Percentiles rank a stretch among this genome's conserved stretches.
These are phyloP conservation scores for Natrix natrix DNA, from an alignment of 2,797 vertebrate species.

Conservation along the genomic window DNA sequence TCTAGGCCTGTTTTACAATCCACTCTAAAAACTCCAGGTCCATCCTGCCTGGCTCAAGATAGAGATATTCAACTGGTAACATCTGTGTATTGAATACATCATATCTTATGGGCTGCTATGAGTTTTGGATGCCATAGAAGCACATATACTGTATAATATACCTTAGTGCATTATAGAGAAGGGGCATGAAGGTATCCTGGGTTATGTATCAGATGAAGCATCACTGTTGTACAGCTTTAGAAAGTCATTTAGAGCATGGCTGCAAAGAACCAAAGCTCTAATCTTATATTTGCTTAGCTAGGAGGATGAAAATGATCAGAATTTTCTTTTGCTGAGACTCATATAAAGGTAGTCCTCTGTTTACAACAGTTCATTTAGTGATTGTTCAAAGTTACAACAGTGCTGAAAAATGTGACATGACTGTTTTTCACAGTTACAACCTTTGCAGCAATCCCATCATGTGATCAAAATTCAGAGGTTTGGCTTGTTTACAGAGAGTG, in stretches of 20 bases:
- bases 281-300: neutral
- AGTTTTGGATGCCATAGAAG: neutral
- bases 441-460: no score
- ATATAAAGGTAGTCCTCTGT: neutral
- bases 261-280: neutral
- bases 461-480: no score
- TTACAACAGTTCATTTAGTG: no score
- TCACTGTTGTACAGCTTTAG: neutral
- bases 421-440: no score
- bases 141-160: neutral
- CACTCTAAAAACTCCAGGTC: neutral
- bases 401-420: no score
- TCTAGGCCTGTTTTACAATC: neutral
- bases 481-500: no score
- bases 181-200: neutral
- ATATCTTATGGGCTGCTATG: neutral
- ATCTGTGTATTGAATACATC: neutral
- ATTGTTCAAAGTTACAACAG: no score
- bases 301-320: neutral
- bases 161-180: neutral
- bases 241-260: neutral
- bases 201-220: neutral
- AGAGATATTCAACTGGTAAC: neutral
- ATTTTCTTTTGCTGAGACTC: neutral
- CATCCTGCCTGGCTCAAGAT: neutral